Percentiles rank a stretch among this genome's conserved stretches.
Conservation (phyloP, 2,888 invertebrate species). For the Epirrita christyi region DNA sequence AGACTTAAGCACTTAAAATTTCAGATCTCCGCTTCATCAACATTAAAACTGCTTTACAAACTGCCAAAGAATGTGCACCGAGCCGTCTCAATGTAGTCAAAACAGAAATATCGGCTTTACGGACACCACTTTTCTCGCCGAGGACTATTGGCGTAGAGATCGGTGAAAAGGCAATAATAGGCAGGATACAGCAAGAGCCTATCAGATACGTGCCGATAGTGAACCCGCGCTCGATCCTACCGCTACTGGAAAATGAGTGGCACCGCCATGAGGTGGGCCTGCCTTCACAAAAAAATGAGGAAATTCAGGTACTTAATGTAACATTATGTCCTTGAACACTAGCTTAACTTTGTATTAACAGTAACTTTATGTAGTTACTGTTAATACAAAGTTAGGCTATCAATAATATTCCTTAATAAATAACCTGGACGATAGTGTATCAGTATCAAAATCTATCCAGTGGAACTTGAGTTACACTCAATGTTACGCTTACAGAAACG, state of each 20-base stretch:
- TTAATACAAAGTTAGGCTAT: no score
- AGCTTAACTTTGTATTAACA: background rate
- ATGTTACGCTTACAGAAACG: no score
- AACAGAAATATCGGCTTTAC: conserved; percentile 32
- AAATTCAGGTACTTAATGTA: conserved; percentile 75
- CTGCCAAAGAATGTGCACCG: conserved; percentile 61
- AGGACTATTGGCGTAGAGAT: conserved; percentile 67
- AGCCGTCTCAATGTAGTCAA: conserved; percentile 41
- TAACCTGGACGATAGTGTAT: no score
- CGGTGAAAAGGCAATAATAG: conserved; percentile 49
- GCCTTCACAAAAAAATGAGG: conserved; percentile 73
- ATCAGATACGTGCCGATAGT: conserved; percentile 71
- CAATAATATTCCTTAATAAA: no score
- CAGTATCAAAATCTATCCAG: no score
- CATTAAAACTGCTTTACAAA: conserved; percentile 63
- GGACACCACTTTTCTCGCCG: conserved; percentile 57
- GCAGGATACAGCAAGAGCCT: conserved; percentile 64
- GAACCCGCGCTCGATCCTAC: conserved; percentile 74
- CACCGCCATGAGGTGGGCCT: conserved; percentile 78
- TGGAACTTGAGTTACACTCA: no score
- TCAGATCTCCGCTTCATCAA: conserved; percentile 71
- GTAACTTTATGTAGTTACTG: no score
- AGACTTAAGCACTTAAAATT: no score
- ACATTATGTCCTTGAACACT: background rate
- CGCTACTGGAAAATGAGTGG: conserved; percentile 68